Percentiles rank a stretch among this genome's conserved stretches.
Evolutionary conservation across 2,113 vertebrate species (phyloP).

Genomic region (Bos javanicus): DNA sequence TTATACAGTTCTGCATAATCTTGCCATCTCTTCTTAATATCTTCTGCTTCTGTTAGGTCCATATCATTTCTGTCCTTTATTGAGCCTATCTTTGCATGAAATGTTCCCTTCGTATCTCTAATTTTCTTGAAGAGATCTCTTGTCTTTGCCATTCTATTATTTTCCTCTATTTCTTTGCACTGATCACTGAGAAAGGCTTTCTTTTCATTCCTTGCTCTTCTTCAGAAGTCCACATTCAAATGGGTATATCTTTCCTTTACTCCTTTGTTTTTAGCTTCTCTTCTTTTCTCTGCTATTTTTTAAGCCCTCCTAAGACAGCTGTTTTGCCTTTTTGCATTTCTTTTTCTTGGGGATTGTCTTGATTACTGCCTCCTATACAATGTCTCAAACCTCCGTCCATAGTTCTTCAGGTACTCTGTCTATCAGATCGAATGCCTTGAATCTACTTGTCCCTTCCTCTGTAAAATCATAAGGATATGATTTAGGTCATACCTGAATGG

Average conservation of each 20-base stretch:
- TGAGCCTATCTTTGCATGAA: neutral
- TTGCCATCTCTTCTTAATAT: neutral
- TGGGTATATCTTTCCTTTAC: neutral
- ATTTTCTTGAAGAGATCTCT: neutral
- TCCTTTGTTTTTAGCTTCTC: neutral
- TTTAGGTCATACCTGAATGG: neutral
- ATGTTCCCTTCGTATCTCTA: neutral
- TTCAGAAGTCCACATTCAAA: neutral
- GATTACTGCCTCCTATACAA: neutral
- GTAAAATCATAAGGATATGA: fast-evolving
- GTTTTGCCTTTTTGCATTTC: neutral
- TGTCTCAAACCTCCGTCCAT: neutral
- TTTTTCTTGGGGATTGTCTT: neutral
- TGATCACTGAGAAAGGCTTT: neutral
- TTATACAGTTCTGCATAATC: neutral
- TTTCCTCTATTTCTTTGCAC: neutral
- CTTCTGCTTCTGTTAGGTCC: neutral
- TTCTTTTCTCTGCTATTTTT: neutral
- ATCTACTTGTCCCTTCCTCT: neutral
- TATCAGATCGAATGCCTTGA: neutral
- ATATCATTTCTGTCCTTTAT: neutral
- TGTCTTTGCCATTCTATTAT: neutral
- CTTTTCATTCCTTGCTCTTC: neutral
- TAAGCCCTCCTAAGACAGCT: neutral
- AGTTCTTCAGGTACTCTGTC: neutral